Evolutionary conservation across 2,113 vertebrate species (phyloP).

Genomic region (Periophthalmodon schlosseri): DNA sequence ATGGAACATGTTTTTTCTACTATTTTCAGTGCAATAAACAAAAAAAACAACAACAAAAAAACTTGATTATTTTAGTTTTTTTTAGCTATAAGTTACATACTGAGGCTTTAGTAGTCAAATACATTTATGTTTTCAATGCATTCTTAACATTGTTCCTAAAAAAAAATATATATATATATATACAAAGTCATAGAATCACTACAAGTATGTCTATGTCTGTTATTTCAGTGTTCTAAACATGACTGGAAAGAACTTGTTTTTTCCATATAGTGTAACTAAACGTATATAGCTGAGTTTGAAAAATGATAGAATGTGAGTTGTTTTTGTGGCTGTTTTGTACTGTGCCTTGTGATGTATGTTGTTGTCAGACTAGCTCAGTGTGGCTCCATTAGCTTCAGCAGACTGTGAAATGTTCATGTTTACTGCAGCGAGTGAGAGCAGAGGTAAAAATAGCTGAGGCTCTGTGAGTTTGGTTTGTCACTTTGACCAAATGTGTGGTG

Average conservation of each 20-base stretch:
- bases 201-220: neutral
- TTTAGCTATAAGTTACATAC: too few species aligned
- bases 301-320: neutral
- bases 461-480: slow-evolving; percentile 1
- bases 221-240: neutral
- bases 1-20: neutral
- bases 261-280: too few species aligned
- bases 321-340: neutral
- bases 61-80: too few species aligned
- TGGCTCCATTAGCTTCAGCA: neutral
- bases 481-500: neutral
- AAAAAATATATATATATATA: too few species aligned
- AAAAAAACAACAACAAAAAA: too few species aligned
- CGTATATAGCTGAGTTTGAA: too few species aligned
- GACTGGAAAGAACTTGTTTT: neutral
- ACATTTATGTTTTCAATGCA: too few species aligned
- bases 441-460: slow-evolving; percentile 29
- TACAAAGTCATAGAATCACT: neutral
- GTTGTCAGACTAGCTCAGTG: neutral
- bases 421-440: neutral
- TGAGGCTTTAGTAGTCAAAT: neutral
- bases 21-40: too few species aligned
- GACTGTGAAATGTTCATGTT: slow-evolving; percentile 21
- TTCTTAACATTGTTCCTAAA: too few species aligned
- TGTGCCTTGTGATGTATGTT: neutral